phyloP scores from a whole-genome alignment of 2,797 vertebrate species.

The Eutrigla gurnardus region DNA sequence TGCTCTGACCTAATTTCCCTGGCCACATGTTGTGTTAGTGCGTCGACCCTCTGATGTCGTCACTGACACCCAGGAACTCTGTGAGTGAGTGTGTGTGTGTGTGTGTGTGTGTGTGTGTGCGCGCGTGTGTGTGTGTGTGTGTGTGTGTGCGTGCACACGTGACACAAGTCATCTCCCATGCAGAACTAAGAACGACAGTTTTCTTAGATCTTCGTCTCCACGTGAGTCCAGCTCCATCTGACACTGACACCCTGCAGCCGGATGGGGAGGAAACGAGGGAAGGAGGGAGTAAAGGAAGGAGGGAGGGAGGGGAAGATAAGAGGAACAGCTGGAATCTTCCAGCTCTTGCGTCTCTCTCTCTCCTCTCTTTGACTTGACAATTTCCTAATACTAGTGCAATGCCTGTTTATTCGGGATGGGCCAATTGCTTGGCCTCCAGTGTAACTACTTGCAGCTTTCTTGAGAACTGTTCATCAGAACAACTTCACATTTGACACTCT shows the following conservation, averaged over 20 bases:
- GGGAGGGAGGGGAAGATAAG: slow-evolving; percentile 54
- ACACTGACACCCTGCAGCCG: slow-evolving; percentile 57
- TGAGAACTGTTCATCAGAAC: neutral
- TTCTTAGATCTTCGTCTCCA: slow-evolving; percentile 73
- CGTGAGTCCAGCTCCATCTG: slow-evolving; percentile 67
- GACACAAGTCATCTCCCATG: slow-evolving; percentile 59
- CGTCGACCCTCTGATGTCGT: slow-evolving; percentile 63
- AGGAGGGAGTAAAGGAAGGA: slow-evolving; percentile 34
- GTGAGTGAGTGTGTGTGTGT: neutral
- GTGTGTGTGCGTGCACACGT: slow-evolving; percentile 1
- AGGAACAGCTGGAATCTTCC: slow-evolving; percentile 72
- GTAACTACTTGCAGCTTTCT: neutral
- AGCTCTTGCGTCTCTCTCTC: slow-evolving; percentile 26
- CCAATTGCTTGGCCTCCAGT: neutral
- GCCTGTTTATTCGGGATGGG: neutral
- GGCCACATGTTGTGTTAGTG: slow-evolving; percentile 67
- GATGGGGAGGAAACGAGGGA: slow-evolving; percentile 57
- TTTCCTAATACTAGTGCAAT: slow-evolving; percentile 44
- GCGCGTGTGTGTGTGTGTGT: slow-evolving; percentile 9
- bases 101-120: slow-evolving; percentile 1
- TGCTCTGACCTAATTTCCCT: slow-evolving; percentile 72
- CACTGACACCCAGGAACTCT: slow-evolving; percentile 45
- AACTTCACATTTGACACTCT: neutral
- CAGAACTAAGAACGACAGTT: slow-evolving; percentile 62
- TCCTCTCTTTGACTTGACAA: slow-evolving; percentile 52